These are phyloP conservation scores for Leptinotarsa lineolata DNA, from an alignment of 1,140 invertebrate species.

Conservation along the genomic window DNA sequence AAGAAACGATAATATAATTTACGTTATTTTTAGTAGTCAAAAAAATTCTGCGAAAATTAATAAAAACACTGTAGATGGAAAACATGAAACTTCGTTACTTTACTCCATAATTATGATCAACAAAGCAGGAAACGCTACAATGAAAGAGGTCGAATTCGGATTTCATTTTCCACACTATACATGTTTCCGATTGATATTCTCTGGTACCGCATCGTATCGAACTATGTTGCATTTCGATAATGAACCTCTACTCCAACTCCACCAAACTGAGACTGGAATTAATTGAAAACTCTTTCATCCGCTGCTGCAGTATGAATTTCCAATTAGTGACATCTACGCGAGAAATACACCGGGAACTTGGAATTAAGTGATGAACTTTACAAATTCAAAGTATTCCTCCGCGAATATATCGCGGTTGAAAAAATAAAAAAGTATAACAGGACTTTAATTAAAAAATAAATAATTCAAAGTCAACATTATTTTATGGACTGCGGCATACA, in stretches of 20 bases:
- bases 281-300: neutral
- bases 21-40: too few relatives aligned
- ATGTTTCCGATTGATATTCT: neutral
- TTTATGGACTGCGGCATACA: too few relatives aligned
- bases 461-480: neutral
- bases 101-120: too few relatives aligned
- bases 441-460: neutral
- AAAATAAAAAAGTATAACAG: neutral
- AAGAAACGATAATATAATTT: too few relatives aligned
- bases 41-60: too few relatives aligned
- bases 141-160: too few relatives aligned
- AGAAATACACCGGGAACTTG: neutral
- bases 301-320: conserved; percentile 2
- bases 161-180: too few relatives aligned
- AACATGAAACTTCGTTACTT: too few relatives aligned
- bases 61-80: too few relatives aligned
- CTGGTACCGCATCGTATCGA: neutral
- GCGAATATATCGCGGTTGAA: neutral
- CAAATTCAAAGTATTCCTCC: neutral
- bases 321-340: neutral
- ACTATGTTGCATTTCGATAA: neutral
- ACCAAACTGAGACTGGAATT: neutral
- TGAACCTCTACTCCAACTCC: neutral
- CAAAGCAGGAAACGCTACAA: too few relatives aligned
- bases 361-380: neutral